A percentile compares a stretch with the other conserved stretches of the same genome.
phyloP scores from a whole-genome alignment of 2,113 vertebrate species.

The Psittacus erithacus region DNA sequence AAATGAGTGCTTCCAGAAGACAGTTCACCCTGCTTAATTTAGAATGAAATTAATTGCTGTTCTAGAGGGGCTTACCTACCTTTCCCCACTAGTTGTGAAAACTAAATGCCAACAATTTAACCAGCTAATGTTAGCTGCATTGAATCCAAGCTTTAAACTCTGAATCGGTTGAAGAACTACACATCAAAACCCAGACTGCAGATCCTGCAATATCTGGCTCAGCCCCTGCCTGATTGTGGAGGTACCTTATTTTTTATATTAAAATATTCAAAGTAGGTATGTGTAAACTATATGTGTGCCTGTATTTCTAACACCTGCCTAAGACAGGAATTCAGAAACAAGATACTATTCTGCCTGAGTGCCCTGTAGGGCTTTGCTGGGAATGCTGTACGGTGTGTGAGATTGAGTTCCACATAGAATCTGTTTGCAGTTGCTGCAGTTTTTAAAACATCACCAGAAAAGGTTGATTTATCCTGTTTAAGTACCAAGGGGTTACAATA shows the following conservation, averaged over 20 bases:
- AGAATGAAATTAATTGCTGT: neutral
- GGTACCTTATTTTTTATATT: neutral
- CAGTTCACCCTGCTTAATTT: neutral
- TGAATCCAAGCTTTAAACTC: neutral
- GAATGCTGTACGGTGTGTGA: rapidly evolving
- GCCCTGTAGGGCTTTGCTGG: neutral
- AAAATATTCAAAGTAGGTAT: neutral
- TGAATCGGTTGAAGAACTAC: neutral
- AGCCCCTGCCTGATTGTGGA: neutral
- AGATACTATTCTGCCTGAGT: neutral
- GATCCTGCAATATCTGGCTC: neutral
- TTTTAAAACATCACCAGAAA: neutral
- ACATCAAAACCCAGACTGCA: neutral
- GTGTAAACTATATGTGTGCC: neutral
- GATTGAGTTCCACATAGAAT: neutral
- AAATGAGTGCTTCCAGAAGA: neutral
- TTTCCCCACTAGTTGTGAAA: neutral
- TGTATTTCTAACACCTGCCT: neutral
- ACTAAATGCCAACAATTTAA: neutral
- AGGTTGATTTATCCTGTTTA: neutral
- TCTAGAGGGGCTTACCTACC: neutral
- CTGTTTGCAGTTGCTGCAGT: neutral
- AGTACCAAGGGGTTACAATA: neutral
- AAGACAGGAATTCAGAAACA: neutral
- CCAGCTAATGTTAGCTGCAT: neutral